Base-by-base conservation (phyloP, 1,140 invertebrate genomes). In the Macrocentrus cingulum region DNA sequence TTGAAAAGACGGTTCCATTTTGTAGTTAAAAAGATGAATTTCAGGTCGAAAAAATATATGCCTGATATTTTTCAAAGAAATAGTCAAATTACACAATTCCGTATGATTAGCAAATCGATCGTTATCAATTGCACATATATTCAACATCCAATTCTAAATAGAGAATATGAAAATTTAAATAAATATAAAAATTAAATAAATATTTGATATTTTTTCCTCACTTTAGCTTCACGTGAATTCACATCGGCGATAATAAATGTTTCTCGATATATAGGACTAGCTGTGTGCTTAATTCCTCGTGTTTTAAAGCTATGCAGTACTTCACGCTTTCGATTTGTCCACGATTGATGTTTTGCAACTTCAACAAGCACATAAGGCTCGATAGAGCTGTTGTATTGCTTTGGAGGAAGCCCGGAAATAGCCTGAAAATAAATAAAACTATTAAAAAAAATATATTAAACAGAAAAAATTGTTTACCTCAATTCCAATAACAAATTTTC, bases 101-200 rank as follows among this genome's bases (percentile, higher is more conserved):
- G 77, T 79, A 39, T 80, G 72, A 65, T 79, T 80, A 1, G 75
- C 76, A 46, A 72, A 79, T 32, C 75, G 70, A 64, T 80, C 77
- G 23, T 72, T 74, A 65, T 80, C 77, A 51, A 69, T 64, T 1
- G 71, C 74, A 3, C 64, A 52, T 19, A 80, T 67, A 22, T 74
- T 66, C 46, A 80, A 59, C 44, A 70, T 65, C 77, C 79, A 80
- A 16, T 80, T 76, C 79, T 80, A 63, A 64, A 11, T 44, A n/a
- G n/a, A n/a, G n/a, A n/a, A n/a, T n/a, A n/a, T n/a, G n/a, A n/a
- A n/a, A n/a, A n/a, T n/a, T n/a, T n/a, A n/a, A n/a, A n/a, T 16
- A 16, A 46, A 46, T 42, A 15, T 11, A 55, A 32, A 19, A 45
- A 44, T 62, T 51, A 23, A 39, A 11, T 48, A 9, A 18, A 8